Evolutionary conservation across 2,797 vertebrate genomes (phyloP), one percentile per base, ranked within the genome.

Genomic region (Zalophus californianus): DNA sequence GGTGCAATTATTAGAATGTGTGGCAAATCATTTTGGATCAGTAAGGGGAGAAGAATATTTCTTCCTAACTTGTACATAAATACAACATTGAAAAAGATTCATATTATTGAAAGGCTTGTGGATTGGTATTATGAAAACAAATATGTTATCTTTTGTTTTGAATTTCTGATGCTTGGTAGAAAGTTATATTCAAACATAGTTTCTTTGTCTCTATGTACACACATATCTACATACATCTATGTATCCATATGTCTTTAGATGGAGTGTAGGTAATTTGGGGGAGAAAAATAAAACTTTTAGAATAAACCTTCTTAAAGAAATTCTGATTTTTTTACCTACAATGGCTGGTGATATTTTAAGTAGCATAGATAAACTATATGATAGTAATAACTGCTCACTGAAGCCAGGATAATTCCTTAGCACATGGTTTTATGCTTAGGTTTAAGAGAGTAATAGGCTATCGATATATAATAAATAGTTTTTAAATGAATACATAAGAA

Each of bases 191-290:
- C 0, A 64, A 83, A 82, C 13, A 27, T 72, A 73, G 44, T 73
- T 73, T 73, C 10, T 50, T 7, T 66, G 29, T 72, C 5, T 64
- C 15, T 90, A 2, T 10, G 5, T 18, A 10, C 27, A 14, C 32
- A 62, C 1, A 9, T 0, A 2, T 14, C 44, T 5, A 48, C 14
- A 16, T 1, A 50, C 6, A n/a, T 52, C 0, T 58, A 25, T 60
- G n/a, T 35, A 41, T 62, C 14, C 38, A 25, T 66, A 68, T 4
- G 23, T 21, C 35, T 54, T 78, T 56, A 13, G 29, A 1, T 80
- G 18, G 15, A 77, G 1, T 75, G 8, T 44, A 78, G 6, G 1
- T 44, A 77, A 56, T 66, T 70, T 79, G 15, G 12, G 20, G 4
- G 12, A 23, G 3, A 29, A 85, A 64, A 73, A 35, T 64, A 35